Base-by-base conservation (phyloP, 1,140 invertebrate species). In the Mya arenaria region DNA sequence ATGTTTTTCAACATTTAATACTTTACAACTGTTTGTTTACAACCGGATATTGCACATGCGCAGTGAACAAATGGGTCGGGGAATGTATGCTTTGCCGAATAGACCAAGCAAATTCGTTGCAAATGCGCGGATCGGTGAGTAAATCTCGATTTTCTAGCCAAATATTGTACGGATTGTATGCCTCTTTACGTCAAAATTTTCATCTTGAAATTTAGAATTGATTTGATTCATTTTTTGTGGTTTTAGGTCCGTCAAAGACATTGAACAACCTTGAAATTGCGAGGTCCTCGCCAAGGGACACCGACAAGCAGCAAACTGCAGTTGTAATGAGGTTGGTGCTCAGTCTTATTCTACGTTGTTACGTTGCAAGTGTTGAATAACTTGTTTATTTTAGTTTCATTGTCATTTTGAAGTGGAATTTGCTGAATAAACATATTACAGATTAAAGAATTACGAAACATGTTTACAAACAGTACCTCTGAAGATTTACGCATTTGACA, bases 41-140 rank as follows among this genome's bases (percentile, higher is more conserved):
- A 36, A 52, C 48, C 48, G 48, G 48, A 52, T n/a, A 52, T n/a
- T 23, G 48, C 48, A 55, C 69, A 72, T 72, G 69, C 69, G 79
- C 58, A 82, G 52, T 66, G 44, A 66, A 82, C 69, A 48, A 55
- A 82, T 82, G 79, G 79, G 83, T 65, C 83, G 85, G 62, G 84
- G 83, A 83, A 88, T 88, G 87, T 88, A 88, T 82, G 82, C 87
- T 73, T 82, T 88, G 81, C 39, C 78, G 63, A 89, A 72, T 63
- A 83, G 84, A 82, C 86, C 86, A 19, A 89, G 83, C 52, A 89
- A 87, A 85, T 78, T 89, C 78, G 83, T 83, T 25, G 77, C 85
- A 62, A 85, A 83, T 79, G 82, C 87, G 63, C 72, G 87, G 32
- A 86, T 86, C 71, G 86, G 87, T 89, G 62, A 66, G 72, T 79